Conservation (phyloP, 2,888 invertebrate species). For the Tridacna gigas region DNA sequence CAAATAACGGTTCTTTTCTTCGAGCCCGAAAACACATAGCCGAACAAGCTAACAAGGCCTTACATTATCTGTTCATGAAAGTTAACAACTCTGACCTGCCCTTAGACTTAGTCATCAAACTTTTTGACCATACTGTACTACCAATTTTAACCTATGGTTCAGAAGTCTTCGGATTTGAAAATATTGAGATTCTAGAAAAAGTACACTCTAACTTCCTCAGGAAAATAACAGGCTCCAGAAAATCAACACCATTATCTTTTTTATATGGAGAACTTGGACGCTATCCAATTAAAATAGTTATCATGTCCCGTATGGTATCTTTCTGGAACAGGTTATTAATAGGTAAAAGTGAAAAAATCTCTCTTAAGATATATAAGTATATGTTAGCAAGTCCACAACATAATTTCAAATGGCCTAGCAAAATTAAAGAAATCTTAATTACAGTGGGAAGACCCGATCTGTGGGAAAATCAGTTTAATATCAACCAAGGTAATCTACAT, state of each 20-base stretch:
- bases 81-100: background rate
- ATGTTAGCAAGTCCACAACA: background rate
- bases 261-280: conserved; percentile 20
- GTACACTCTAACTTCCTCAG: conserved; percentile 5
- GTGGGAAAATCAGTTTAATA: background rate
- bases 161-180: background rate
- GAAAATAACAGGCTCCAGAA: conserved; percentile 1
- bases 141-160: background rate
- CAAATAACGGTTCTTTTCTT: background rate
- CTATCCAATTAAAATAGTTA: background rate
- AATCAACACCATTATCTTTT: conserved; percentile 20
- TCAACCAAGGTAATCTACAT: background rate
- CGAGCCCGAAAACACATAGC: background rate
- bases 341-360: no score
- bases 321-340: no score
- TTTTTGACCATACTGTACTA: background rate
- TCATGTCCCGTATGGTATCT: no score
- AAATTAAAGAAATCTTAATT: background rate
- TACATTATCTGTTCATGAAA: background rate
- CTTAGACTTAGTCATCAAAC: background rate
- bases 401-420: background rate
- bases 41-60: background rate
- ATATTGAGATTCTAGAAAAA: background rate
- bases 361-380: background rate
- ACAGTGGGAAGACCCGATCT: background rate